A percentile compares a stretch with the other conserved stretches of the same genome.
phyloP scores from a whole-genome alignment of 2,888 invertebrate genomes.

The Machimus rusticus region DNA sequence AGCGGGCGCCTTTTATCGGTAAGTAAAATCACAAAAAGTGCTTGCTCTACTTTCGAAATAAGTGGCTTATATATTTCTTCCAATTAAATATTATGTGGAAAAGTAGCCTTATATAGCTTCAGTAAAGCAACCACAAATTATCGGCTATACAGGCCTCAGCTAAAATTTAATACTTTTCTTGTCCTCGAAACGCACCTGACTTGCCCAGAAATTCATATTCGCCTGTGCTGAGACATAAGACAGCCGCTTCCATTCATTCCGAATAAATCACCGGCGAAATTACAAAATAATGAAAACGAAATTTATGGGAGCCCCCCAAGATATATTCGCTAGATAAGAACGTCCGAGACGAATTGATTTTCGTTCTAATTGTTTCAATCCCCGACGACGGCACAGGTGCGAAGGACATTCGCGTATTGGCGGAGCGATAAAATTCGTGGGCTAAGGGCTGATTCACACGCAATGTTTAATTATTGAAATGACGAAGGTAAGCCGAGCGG shows the following conservation, averaged over 20 bases:
- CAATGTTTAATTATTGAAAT: slow-evolving; percentile 16
- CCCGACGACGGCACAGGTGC: not conserved
- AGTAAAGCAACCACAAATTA: not conserved
- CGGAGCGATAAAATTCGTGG: not conserved
- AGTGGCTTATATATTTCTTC: too few species aligned
- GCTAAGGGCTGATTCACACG: slow-evolving; percentile 2
- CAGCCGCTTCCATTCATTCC: not conserved
- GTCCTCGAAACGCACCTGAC: not conserved
- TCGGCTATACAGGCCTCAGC: not conserved
- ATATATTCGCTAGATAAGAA: slow-evolving; percentile 2
- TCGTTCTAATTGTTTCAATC: not conserved
- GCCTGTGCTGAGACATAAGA: not conserved
- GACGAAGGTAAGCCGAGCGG: not conserved
- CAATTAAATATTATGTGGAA: not conserved
- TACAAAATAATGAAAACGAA: slow-evolving; percentile 19
- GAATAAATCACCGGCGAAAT: slow-evolving; percentile 1
- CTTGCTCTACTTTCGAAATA: too few species aligned
- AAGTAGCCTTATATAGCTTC: not conserved
- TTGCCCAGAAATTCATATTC: not conserved
- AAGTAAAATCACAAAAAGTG: too few species aligned
- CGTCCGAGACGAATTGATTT: slow-evolving; percentile 14
- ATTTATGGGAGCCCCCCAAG: not conserved
- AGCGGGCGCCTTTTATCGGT: too few species aligned
- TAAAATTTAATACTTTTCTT: not conserved
- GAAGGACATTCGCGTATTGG: slow-evolving; percentile 24